Conservation (phyloP, 92 coral and sea anemone genomes). For the Ricordea florida region DNA sequence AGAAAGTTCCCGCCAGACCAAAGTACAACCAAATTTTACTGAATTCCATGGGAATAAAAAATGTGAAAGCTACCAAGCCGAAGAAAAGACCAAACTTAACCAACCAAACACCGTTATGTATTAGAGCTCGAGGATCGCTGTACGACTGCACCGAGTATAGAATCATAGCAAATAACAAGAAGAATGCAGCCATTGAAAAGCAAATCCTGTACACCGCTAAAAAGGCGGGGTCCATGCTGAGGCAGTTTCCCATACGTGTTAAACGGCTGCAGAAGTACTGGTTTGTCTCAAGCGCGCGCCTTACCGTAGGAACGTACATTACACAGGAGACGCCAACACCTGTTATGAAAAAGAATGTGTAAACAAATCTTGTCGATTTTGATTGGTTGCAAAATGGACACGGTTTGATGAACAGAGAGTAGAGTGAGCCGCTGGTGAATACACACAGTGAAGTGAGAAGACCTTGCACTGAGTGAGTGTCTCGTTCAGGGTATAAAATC, state of each 20-base stretch:
- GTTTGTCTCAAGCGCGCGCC: slow-evolving; percentile 73
- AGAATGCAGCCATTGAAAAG: slow-evolving; percentile 96
- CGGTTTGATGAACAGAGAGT: slow-evolving; percentile 65
- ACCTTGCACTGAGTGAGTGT: slow-evolving; percentile 50
- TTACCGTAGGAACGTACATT: slow-evolving; percentile 80
- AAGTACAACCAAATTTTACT: slow-evolving; percentile 87
- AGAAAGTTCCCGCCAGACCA: slow-evolving; percentile 83
- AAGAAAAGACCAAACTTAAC: slow-evolving; percentile 92
- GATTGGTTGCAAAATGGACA: slow-evolving; percentile 82
- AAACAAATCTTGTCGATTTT: slow-evolving; percentile 74
- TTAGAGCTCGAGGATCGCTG: slow-evolving; percentile 84
- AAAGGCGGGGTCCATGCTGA: slow-evolving; percentile 96
- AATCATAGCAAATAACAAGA: slow-evolving; percentile 79
- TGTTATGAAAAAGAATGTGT: slow-evolving; percentile 74
- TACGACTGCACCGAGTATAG: slow-evolving; percentile 71
- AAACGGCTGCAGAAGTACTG: slow-evolving; percentile 79
- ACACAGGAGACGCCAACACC: slow-evolving; percentile 71
- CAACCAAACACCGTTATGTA: slow-evolving; percentile 90
- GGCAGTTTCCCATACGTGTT: slow-evolving; percentile 84
- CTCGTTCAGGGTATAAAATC: slow-evolving; percentile 55
- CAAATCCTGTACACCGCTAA: slow-evolving; percentile 94
- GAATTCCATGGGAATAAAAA: slow-evolving; percentile 91
- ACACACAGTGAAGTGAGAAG: slow-evolving; percentile 61
- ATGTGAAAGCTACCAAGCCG: slow-evolving; percentile 81
- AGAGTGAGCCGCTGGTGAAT: slow-evolving; percentile 63